Base-by-base conservation (phyloP, 2,888 invertebrate genomes). In the Ceriagrion tenellum region DNA sequence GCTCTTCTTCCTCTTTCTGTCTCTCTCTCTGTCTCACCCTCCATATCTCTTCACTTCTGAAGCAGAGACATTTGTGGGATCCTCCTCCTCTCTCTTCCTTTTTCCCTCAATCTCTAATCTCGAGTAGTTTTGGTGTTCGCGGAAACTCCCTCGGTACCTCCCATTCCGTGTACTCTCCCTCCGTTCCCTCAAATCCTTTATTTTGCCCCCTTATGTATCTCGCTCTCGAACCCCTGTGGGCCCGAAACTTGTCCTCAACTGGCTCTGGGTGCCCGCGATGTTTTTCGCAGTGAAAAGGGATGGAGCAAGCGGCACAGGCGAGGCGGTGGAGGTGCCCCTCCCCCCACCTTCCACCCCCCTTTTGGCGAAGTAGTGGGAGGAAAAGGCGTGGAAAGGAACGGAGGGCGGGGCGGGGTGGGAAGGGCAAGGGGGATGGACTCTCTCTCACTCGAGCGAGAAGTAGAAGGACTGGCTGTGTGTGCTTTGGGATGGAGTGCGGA, bases 111-210 rank as follows among this genome's bases (percentile, higher is more conserved):
- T 59, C 93, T 93, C 63, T 47, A 69, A 40, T 93, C 93, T 59
- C 93, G 26, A 69, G 63, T 69, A 93, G 93, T 93, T 81, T 81
- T 93, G 47, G 93, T 55, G 93, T 81, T 35, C 93, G 47, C 93
- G 40, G 69, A 40, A 63, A 93, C 63, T 93, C 59, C 69, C 26
- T 59, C 63, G 63, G 91, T 26, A 69, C 91, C 91, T 91, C 93
- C 93, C 69, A 40, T 93, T 74, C 47, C 93, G 47, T 93, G 93
- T 93, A 93, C 93, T 69, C 47, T 59, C 91, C 93, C 69, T 69
- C 69, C 69, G n/a, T 40, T 91, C 56, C 40, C 35, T 40, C 40
- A 23, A 40, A 20, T 47, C 69, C 93, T 55, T 63, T 93, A 30
- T 81, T 81, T 81, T 4, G 81, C 59, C 59, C 47, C 26, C 69